Evolutionary conservation across 37 sponge, comb jelly and placozoan genomes (phyloP), one percentile per base, ranked within the genome.

Genomic region (Theonella swinhoei): DNA sequence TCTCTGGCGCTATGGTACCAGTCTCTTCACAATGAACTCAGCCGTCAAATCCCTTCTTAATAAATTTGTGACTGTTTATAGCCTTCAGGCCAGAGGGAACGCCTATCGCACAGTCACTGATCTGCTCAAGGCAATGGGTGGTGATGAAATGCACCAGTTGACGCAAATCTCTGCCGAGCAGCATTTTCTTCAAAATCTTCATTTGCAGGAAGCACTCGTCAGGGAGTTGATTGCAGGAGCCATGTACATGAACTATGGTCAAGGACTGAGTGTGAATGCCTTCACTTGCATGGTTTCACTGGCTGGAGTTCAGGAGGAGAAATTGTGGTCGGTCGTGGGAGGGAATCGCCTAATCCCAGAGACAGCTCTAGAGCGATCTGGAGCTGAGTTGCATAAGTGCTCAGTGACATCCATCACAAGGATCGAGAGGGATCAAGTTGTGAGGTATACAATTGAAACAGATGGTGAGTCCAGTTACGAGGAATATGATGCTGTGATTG

Each of bases 71-170:
- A 60, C 11, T 17, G 94, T 96, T 39, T 96, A 96, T 76, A 40
- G 41, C 35, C 41, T 86, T 23, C 97, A 96, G 67, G 87, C 70
- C 0, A 68, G 69, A 0, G 92, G 94, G 4, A 68, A 71, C 30
- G 42, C 92, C 26, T 96, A 83, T 80, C 67, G 59, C 20, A 90
- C 84, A 72, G 90, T 89, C 4, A 78, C 85, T 33, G 94, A 94
- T 25, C 83, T 96, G 90, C 85, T 96, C 75, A 71, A 36, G 19
- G 89, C 90, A 32, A 91, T 95, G 92, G 95, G 89, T 65, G 75
- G 65, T 5, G 90, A 86, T 0, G n/a, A 66, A 28, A 39, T 86
- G 62, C 73, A 40, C 67, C 34, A 64, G 0, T 69, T 85, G 2
- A 93, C 87, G 2, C 86, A 94, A 43, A 70, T 88, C 0, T 75